Evolutionary conservation across 1,140 invertebrate genomes (phyloP), one percentile per base, ranked within the genome.

Genomic region (Drosophila subpulchrella): DNA sequence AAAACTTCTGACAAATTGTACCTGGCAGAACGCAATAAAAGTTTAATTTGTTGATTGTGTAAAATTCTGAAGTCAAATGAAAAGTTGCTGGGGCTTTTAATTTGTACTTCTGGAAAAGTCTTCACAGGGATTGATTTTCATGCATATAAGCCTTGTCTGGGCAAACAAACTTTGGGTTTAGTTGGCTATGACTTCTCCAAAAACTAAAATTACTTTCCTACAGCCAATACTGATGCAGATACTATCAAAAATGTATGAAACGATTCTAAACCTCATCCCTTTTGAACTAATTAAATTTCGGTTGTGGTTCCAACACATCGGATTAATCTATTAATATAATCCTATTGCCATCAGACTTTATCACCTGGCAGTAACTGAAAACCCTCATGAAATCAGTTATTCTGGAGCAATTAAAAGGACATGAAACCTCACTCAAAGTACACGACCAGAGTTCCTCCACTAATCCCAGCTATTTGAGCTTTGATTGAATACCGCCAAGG

Each of bases 381-480:
- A 51, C 48, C 8, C n/a, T 38, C 57, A 75, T 82, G 51, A 74
- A 61, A 54, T 57, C 36, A 57, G 65, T 30, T 44, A 77, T 81
- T 81, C 48, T 32, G 50, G 11, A 15, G 68, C 59, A 82, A 82
- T 82, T 82, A 82, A 82, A 82, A 47, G 62, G 13, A 38, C 79
- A 70, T 82, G 17, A 82, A 81, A 66, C 12, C 8, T 51, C 53
- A 50, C 24, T 58, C 70, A 66, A 63, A 74, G 61, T 57, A 46
- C 70, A 62, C 44, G 54, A 48, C 38, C 50, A 39, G 55, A 51
- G 74, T 62, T 65, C 36, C 46, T 8, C 10, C 38, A 58, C 75
- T 82, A 82, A 82, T 82, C 74, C 63, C 20, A 67, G 60, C 79
- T 57, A 81, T 81, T 74, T 74, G 67, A 68, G 78, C 80, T 78